Evolutionary conservation across 2,113 vertebrate genomes (phyloP), one percentile per base, ranked within the genome.

Genomic region (Aplodontia rufa): DNA sequence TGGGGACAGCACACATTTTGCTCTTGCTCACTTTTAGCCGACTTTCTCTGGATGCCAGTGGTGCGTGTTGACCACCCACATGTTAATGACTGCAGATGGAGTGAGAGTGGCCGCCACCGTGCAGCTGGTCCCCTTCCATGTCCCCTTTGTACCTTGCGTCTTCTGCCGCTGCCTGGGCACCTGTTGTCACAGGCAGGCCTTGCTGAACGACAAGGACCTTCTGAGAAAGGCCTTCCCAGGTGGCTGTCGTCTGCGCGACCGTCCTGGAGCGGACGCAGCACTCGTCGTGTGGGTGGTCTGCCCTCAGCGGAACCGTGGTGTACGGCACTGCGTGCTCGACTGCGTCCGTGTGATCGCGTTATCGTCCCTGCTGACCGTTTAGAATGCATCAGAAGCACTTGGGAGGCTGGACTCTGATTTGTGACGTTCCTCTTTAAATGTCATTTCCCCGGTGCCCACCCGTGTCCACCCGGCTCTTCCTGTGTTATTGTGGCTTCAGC

Each of bases 281-380:
- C 28, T 3, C 17, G 16, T 17, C 6, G 53, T 16, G 55, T 9
- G 7, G 55, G 2, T 8, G 22, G 30, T 4, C 72, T 78, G 49
- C 37, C 37, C 62, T 69, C 55, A 24, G 30, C 35, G 10, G 72
- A 10, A 78, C 30, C 26, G 1, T 40, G n/a, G 62, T n/a, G 6
- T 55, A 22, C 9, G 60, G n/a, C n/a, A n/a, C 20, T 14, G 32
- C 4, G 1, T 4, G 11, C 5, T n/a, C n/a, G 9, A 17, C 55
- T 45, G 8, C 47, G n/a, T n/a, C n/a, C n/a, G n/a, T n/a, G n/a
- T n/a, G n/a, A n/a, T n/a, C 53, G 5, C 26, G 78, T 76, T 37
- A 55, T 45, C 60, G n/a, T 79, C 17, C 19, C 13, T 2, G 2
- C 19, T 72, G 89, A 58, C 37, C 64, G 45, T 69, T 55, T 47